phyloP scores from a whole-genome alignment of 2,797 vertebrate genomes.

The Liparis tanakae region DNA sequence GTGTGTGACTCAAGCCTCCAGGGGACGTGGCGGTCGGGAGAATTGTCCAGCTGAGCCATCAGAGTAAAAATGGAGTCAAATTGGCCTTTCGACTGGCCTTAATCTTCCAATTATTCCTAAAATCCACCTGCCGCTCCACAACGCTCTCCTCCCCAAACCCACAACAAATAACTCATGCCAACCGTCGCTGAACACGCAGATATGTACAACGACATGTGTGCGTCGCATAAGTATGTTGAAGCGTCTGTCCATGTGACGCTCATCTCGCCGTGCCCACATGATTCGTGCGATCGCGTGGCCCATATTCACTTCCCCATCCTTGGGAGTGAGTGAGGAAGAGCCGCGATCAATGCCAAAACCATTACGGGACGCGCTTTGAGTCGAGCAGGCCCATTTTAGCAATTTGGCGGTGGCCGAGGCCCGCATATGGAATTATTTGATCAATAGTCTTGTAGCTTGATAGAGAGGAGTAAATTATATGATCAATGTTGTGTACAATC shows the following conservation, averaged over 20 bases:
- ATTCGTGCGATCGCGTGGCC: constrained; percentile 31
- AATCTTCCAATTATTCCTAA: constrained; percentile 80
- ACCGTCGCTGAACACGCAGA: constrained; percentile 70
- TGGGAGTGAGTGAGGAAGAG: constrained; percentile 63
- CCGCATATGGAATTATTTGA: constrained; percentile 84
- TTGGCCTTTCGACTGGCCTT: constrained; percentile 78
- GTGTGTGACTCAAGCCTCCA: constrained; percentile 48
- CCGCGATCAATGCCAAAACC: constrained; percentile 79
- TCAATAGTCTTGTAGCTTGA: constrained; percentile 84
- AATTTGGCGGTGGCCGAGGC: constrained; percentile 80
- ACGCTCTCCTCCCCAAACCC: constrained; percentile 23
- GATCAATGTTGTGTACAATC: constrained; percentile 81
- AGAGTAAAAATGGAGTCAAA: constrained; percentile 81
- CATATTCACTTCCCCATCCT: constrained; percentile 40
- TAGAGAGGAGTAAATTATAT: constrained; percentile 87
- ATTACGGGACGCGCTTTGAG: constrained; percentile 82
- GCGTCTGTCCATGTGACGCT: constrained; percentile 18
- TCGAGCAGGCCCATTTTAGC: constrained; percentile 81
- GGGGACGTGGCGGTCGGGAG: constrained; percentile 58
- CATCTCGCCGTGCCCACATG: constrained; percentile 12
- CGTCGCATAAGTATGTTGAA: constrained; percentile 32
- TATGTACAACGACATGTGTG: constrained; percentile 39
- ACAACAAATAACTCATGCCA: constrained; percentile 71
- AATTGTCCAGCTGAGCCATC: constrained; percentile 73
- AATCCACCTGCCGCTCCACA: constrained; percentile 54